Evolutionary conservation across 2,113 vertebrate species (phyloP).

Genomic region (Saguinus imperator): DNA sequence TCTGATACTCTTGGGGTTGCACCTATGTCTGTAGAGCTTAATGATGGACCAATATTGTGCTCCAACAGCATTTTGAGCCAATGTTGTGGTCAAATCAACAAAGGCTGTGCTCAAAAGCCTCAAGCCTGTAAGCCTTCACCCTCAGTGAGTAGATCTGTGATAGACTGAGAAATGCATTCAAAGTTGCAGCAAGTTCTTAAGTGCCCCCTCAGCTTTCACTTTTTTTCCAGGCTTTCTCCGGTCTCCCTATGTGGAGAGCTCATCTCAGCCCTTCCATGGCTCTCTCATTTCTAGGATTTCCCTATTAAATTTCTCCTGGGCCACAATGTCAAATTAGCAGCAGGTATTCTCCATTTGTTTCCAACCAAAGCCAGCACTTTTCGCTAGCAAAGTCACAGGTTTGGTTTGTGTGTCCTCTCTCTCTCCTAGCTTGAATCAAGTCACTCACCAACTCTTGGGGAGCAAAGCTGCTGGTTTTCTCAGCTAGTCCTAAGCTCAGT

Average conservation of each 20-base stretch:
- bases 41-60: neutral
- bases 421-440: neutral
- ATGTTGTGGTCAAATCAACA: neutral
- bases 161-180: neutral
- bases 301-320: neutral
- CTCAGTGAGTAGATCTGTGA: neutral
- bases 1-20: neutral
- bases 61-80: neutral
- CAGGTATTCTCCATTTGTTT: neutral
- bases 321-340: neutral
- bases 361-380: neutral
- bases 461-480: constrained; percentile 10
- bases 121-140: neutral
- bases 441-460: neutral
- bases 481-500: neutral
- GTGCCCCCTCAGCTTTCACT: neutral
- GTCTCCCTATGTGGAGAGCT: neutral
- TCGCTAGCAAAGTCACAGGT: neutral
- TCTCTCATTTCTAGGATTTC: neutral
- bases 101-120: neutral
- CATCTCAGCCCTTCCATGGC: neutral
- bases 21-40: neutral
- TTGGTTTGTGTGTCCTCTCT: neutral
- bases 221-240: neutral
- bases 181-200: neutral